A percentile compares a stretch with the other conserved stretches of the same genome.
These are phyloP conservation scores for Leucosticte australis DNA, from an alignment of 2,113 vertebrate species.

Conservation along the genomic window DNA sequence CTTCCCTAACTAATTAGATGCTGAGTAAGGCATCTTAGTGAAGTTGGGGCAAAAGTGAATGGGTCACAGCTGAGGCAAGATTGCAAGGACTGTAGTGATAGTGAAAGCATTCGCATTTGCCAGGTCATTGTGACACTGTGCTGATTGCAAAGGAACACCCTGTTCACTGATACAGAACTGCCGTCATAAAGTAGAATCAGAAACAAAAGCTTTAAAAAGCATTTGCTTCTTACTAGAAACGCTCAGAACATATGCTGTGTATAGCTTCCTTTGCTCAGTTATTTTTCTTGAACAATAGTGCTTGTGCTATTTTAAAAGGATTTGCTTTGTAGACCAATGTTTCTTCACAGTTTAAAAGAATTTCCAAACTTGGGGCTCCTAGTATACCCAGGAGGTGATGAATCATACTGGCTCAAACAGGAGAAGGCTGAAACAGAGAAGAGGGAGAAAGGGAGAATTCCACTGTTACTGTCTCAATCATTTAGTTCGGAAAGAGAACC, in stretches of 20 bases:
- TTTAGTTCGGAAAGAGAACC: background rate
- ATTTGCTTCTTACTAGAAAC: slow-evolving; percentile 28
- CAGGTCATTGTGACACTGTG: slow-evolving; percentile 82
- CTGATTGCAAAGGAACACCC: slow-evolving; percentile 78
- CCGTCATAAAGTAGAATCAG: slow-evolving; percentile 70
- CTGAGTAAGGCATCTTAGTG: slow-evolving; percentile 79
- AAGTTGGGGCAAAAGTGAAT: slow-evolving; percentile 77
- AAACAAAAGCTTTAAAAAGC: slow-evolving; percentile 63
- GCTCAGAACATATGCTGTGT: background rate
- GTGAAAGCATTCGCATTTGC: slow-evolving; percentile 74
- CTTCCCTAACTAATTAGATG: slow-evolving; percentile 81
- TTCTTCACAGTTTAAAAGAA: slow-evolving; percentile 26
- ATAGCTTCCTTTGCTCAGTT: background rate
- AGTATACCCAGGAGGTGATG: slow-evolving; percentile 32
- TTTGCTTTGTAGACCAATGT: slow-evolving; percentile 29
- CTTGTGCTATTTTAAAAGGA: background rate
- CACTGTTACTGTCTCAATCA: background rate
- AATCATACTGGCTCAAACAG: slow-evolving; percentile 41
- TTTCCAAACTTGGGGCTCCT: slow-evolving; percentile 61
- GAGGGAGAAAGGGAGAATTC: background rate
- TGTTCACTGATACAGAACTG: slow-evolving; percentile 77
- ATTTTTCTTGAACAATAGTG: background rate
- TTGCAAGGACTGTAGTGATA: slow-evolving; percentile 75
- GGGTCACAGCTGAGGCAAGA: slow-evolving; percentile 74
- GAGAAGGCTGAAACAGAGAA: background rate